Conservation (phyloP, 2,888 invertebrate genomes). For the Neria commutata region DNA sequence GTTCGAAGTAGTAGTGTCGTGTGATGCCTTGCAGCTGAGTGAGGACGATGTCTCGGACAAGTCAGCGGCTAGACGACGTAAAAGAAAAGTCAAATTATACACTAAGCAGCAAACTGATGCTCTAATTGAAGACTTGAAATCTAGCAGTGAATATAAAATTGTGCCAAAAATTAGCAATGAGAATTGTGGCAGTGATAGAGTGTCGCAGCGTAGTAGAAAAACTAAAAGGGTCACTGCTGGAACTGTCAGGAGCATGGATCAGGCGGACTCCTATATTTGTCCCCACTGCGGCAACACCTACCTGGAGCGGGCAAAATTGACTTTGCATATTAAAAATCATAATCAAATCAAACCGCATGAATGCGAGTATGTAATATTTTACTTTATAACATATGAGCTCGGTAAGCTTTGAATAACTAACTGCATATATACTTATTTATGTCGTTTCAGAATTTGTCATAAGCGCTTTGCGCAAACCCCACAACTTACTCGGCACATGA, state of each 20-base stretch:
- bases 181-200: too few species aligned
- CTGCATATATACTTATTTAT: background rate
- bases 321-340: constrained; percentile 52
- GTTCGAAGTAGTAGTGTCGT: too few species aligned
- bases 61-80: too few species aligned
- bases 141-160: too few species aligned
- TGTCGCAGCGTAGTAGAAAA: too few species aligned
- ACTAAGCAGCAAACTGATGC: too few species aligned
- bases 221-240: too few species aligned
- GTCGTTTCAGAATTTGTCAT: constrained; percentile 48
- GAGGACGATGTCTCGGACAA: too few species aligned
- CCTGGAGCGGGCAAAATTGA: constrained; percentile 47
- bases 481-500: constrained; percentile 54
- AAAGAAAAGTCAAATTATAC: too few species aligned
- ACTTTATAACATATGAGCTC: background rate
- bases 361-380: constrained; percentile 49
- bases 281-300: constrained; percentile 54
- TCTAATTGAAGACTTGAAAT: too few species aligned
- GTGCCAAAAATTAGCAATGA: background rate
- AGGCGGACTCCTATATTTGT: constrained; percentile 44
- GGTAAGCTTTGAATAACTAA: background rate
- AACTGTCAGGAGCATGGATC: too few species aligned
- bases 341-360: constrained; percentile 51
- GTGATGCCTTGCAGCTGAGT: too few species aligned
- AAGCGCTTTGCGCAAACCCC: constrained; percentile 54